Conservation (phyloP, 2,797 vertebrate species). For the Heterohyrax brucei region DNA sequence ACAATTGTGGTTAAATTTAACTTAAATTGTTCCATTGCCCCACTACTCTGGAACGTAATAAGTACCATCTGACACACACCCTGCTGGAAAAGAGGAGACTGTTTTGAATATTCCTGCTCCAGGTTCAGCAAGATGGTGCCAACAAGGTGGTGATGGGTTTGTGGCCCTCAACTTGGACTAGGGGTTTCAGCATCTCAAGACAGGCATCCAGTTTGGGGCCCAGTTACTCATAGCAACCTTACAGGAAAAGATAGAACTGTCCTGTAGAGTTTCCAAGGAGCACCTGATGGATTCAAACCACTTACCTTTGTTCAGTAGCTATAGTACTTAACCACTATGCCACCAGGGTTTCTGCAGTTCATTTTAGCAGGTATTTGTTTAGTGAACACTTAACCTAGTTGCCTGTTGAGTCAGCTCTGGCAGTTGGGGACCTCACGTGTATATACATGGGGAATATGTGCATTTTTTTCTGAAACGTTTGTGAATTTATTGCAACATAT, state of each 20-base stretch:
- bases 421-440: too few species aligned
- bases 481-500: not conserved
- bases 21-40: not conserved
- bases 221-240: too few species aligned
- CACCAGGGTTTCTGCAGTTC: not conserved
- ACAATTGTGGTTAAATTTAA: slow-evolving; percentile 10
- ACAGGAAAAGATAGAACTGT: too few species aligned
- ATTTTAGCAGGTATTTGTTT: not conserved
- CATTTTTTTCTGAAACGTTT: not conserved
- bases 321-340: too few species aligned
- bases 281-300: too few species aligned
- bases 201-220: not conserved
- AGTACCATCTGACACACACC: not conserved
- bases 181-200: not conserved
- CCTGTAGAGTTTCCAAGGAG: too few species aligned
- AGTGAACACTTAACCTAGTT: not conserved
- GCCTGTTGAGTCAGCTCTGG: too few species aligned
- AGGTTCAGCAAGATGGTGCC: not conserved
- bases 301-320: too few species aligned
- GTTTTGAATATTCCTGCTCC: not conserved
- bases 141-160: not conserved
- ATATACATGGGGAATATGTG: too few species aligned
- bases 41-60: not conserved
- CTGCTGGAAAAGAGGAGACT: slow-evolving; percentile 19
- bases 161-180: not conserved